Evolutionary conservation across 2,113 vertebrate genomes (phyloP).

Genomic region (Gorsachius goisagi): DNA sequence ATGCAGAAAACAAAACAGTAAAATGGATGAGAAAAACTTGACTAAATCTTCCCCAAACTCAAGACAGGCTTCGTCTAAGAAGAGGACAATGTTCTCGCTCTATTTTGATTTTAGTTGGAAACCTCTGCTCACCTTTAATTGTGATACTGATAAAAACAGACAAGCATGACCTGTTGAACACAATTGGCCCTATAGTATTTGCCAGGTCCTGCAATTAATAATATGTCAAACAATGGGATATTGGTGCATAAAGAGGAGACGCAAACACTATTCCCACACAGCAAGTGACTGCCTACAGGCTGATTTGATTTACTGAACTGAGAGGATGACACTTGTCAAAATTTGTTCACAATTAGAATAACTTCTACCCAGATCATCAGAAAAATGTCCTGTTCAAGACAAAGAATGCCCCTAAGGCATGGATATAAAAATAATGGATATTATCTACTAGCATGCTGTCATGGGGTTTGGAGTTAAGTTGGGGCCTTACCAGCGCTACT

Average conservation of each 20-base stretch:
- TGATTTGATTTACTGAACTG: slow-evolving; percentile 57
- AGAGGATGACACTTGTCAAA: slow-evolving; percentile 64
- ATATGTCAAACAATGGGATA: slow-evolving; percentile 46
- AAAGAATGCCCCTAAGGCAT: background rate
- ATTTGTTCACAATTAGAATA: slow-evolving; percentile 55
- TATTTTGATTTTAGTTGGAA: slow-evolving; percentile 33
- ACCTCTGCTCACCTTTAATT: slow-evolving; percentile 39
- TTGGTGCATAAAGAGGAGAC: slow-evolving; percentile 26
- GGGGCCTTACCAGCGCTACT: background rate
- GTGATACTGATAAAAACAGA: slow-evolving; percentile 60
- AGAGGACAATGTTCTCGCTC: background rate
- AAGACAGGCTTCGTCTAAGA: background rate
- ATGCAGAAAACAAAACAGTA: slow-evolving; percentile 1
- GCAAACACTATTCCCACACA: slow-evolving; percentile 25
- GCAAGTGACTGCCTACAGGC: slow-evolving; percentile 50
- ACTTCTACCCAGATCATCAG: slow-evolving; percentile 33
- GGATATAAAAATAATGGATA: slow-evolving; percentile 15
- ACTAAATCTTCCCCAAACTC: background rate
- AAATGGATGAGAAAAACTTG: slow-evolving; percentile 3
- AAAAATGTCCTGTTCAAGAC: slow-evolving; percentile 31
- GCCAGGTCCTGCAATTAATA: slow-evolving; percentile 60
- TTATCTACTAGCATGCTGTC: background rate
- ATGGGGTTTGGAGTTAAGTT: background rate
- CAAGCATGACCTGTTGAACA: slow-evolving; percentile 61
- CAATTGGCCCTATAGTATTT: slow-evolving; percentile 40